Evolutionary conservation across 2,888 invertebrate species (phyloP).

Genomic region (Caenorhabditis virilis): DNA sequence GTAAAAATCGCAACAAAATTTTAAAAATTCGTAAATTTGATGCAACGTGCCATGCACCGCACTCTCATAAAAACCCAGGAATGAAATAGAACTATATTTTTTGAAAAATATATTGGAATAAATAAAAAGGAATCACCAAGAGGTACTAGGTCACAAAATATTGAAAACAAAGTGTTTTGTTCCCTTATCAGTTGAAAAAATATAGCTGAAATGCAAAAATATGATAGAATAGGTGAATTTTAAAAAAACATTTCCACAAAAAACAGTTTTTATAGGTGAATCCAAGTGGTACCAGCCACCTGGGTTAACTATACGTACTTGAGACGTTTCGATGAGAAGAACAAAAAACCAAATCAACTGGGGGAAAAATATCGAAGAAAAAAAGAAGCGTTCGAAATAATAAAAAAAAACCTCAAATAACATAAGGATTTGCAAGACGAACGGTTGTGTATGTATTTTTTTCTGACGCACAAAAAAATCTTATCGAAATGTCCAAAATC

Average conservation of each 20-base stretch:
- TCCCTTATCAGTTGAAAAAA: too few relatives aligned
- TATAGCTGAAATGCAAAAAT: too few relatives aligned
- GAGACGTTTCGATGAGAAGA: not conserved
- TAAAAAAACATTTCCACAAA: not conserved
- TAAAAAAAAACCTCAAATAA: not conserved
- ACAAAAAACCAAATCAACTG: conserved; percentile 5
- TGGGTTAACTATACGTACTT: conserved; percentile 35
- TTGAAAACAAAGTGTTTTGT: too few relatives aligned
- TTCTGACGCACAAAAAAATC: not conserved
- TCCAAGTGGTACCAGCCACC: conserved; percentile 42
- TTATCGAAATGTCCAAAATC: not conserved
- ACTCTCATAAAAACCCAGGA: too few relatives aligned
- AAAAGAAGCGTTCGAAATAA: conserved; percentile 2
- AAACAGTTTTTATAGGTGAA: conserved; percentile 13
- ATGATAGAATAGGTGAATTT: not conserved
- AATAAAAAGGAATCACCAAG: too few relatives aligned
- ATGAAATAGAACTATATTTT: too few relatives aligned
- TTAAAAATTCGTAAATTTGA: too few relatives aligned
- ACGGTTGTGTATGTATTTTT: not conserved
- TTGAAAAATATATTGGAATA: too few relatives aligned
- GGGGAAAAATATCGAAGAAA: conserved; percentile 6
- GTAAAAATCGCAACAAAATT: too few relatives aligned
- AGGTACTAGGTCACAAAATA: too few relatives aligned
- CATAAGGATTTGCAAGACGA: not conserved
- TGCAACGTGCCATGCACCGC: too few relatives aligned